Conservation (phyloP, 2,888 invertebrate species). For the Tridacna crocea region DNA sequence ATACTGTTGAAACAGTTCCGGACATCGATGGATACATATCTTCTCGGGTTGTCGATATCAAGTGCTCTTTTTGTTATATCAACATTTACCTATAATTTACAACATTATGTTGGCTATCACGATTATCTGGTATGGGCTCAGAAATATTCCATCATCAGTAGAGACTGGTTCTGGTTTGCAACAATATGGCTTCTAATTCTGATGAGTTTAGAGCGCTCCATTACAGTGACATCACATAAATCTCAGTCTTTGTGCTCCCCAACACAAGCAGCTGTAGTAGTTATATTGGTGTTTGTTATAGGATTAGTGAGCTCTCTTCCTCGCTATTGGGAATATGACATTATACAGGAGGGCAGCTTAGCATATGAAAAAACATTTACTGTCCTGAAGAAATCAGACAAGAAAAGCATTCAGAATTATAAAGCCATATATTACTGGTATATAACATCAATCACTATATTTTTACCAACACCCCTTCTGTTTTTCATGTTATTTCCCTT, state of each 20-base stretch:
- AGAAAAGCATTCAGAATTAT: slow-evolving; percentile 77
- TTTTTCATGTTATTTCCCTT: slow-evolving; percentile 73
- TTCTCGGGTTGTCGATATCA: slow-evolving; percentile 76
- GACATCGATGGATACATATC: slow-evolving; percentile 79
- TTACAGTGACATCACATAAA: slow-evolving; percentile 75
- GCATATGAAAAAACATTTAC: slow-evolving; percentile 52
- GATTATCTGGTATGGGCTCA: slow-evolving; percentile 72
- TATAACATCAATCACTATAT: slow-evolving; percentile 78
- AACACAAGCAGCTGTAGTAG: slow-evolving; percentile 77
- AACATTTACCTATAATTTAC: slow-evolving; percentile 70
- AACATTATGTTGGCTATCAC: slow-evolving; percentile 77
- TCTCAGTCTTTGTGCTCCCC: slow-evolving; percentile 74
- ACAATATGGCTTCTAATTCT: slow-evolving; percentile 80
- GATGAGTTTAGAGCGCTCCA: slow-evolving; percentile 78
- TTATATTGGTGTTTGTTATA: slow-evolving; percentile 77
- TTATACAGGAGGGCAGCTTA: slow-evolving; percentile 48
- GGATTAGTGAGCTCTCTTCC: slow-evolving; percentile 81
- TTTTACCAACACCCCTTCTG: slow-evolving; percentile 78
- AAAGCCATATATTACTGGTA: slow-evolving; percentile 82
- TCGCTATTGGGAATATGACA: slow-evolving; percentile 81
- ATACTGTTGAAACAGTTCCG: slow-evolving; percentile 76
- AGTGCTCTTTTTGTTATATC: slow-evolving; percentile 71
- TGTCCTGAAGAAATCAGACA: slow-evolving; percentile 70
- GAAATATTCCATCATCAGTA: slow-evolving; percentile 76
- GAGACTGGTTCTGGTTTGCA: slow-evolving; percentile 82